Evolutionary conservation across 2,888 invertebrate genomes (phyloP), one percentile per base, ranked within the genome.

Genomic region (Perizoma affinitatum): DNA sequence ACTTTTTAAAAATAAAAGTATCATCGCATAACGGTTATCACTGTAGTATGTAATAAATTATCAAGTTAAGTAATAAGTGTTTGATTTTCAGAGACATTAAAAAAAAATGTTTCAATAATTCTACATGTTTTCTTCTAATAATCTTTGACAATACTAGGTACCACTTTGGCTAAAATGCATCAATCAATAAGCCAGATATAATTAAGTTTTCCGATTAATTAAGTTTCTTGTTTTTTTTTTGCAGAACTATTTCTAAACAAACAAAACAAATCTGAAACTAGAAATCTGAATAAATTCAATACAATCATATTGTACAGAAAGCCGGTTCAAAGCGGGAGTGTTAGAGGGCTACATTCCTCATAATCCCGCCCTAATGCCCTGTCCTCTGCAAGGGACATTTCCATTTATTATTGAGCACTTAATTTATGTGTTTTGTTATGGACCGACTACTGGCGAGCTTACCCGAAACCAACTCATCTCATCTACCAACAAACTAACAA

Each of bases 391-490:
- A 87, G 84, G 91, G 93, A 93, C 93, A 93, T 90, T 91, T 90
- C 92, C 92, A 93, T 93, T 93, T 93, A 93, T 93, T 93, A 93
- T 92, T 92, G 92, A 91, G 92, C 91, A 91, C 92, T 92, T 92
- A 93, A 93, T 93, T 93, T 93, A 93, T 93, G 92, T 92, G 92
- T 92, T 91, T 92, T 91, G 90, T 91, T 90, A 91, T 92, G 91
- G 92, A 89, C 92, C 90, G 83, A 89, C 88, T 86, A 87, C 88
- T 84, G 82, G 82, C 75, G 73, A 76, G 65, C 70, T 66, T 72
- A 76, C 74, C 75, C 76, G 63, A 68, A 72, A 64, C 70, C 40
- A 53, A 79, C 82, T 78, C 66, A 75, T 71, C 68, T 61, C 74
- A 70, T 58, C 22, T 41, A 5, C 36, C 40, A 33, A 41, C 44